Evolutionary conservation across 2,113 vertebrate genomes (phyloP), one percentile per base, ranked within the genome.

Genomic region (Salvator merianae): DNA sequence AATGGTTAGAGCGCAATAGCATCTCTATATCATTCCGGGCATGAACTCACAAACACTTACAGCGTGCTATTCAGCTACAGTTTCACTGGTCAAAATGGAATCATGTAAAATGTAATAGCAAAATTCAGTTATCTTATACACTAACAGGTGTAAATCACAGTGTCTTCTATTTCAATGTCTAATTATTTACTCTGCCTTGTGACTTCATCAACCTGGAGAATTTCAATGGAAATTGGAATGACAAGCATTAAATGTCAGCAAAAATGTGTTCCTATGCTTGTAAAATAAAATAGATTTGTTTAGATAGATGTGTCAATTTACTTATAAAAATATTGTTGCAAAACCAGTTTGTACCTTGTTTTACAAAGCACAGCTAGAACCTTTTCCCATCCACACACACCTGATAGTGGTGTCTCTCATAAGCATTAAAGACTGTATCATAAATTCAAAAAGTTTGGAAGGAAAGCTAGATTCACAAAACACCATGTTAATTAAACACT

Each of bases 1-100:
- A 63, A 38, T 79, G 40, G 30, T 12, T 34, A 47, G 20, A 30
- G 10, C 18, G 77, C 65, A 28, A 18, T 38, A 84, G 38, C 62
- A 59, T 2, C 1, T 0, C 9, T 0, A 83, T 8, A 74, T 28
- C n/a, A 20, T 14, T 10, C 18, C 84, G 59, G 14, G 70, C 0
- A 68, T 8, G 79, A 84, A 69, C 10, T 1, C 13, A 32, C 14
- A 18, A 34, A 69, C n/a, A 32, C 20, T 66, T 73, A 53, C 26
- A 7, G 1, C 24, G 59, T 59, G 6, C 1, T 28, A 78, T 59
- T 43, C 30, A 76, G 81, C 8, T 3, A 3, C 1, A 62, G 13
- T 53, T 69, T 3, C 0, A 20, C 5, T 38, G 79, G 82, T 9
- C 14, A 55, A 40, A 63, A 1, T 36, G 66, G 0, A 0, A 4